Conservation (phyloP, 2,113 vertebrate species). For the Actinemys pallida region DNA sequence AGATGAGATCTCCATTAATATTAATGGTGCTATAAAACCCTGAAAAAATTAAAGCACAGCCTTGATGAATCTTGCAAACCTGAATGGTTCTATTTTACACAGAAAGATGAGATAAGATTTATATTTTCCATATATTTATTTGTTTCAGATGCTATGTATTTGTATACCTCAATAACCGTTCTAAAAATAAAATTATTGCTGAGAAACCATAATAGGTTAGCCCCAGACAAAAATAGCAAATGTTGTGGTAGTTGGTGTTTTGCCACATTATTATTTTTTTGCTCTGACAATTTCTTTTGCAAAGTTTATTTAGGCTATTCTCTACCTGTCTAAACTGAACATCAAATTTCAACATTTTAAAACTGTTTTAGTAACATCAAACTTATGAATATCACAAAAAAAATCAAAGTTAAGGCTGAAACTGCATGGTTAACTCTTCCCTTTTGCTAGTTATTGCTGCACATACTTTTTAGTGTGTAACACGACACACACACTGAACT, state of each 20-base stretch:
- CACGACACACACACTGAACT: slow-evolving; percentile 40
- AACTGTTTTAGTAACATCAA: slow-evolving; percentile 61
- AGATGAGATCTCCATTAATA: slow-evolving; percentile 75
- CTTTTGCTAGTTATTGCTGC: slow-evolving; percentile 28
- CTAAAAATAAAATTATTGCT: slow-evolving; percentile 63
- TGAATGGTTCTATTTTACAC: slow-evolving; percentile 55
- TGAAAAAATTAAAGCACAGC: slow-evolving; percentile 52
- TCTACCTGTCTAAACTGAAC: slow-evolving; percentile 65
- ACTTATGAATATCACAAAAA: slow-evolving; percentile 54
- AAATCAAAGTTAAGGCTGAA: slow-evolving; percentile 52
- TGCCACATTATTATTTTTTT: slow-evolving; percentile 72
- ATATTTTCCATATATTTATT: slow-evolving; percentile 46
- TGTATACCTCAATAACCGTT: slow-evolving; percentile 61
- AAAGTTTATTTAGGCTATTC: slow-evolving; percentile 74
- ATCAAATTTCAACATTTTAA: slow-evolving; percentile 57
- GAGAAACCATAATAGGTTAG: slow-evolving; percentile 61
- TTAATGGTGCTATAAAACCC: slow-evolving; percentile 70
- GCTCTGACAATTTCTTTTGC: slow-evolving; percentile 60
- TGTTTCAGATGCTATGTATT: slow-evolving; percentile 53
- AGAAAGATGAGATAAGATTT: slow-evolving; percentile 60
- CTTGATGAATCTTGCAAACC: slow-evolving; percentile 53
- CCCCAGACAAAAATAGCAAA: slow-evolving; percentile 57
- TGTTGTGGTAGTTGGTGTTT: slow-evolving; percentile 72
- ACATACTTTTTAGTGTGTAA: slow-evolving; percentile 18
- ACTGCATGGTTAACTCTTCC: slow-evolving; percentile 43